phyloP scores from a whole-genome alignment of 2,888 invertebrate species.

The Clivina fossor region DNA sequence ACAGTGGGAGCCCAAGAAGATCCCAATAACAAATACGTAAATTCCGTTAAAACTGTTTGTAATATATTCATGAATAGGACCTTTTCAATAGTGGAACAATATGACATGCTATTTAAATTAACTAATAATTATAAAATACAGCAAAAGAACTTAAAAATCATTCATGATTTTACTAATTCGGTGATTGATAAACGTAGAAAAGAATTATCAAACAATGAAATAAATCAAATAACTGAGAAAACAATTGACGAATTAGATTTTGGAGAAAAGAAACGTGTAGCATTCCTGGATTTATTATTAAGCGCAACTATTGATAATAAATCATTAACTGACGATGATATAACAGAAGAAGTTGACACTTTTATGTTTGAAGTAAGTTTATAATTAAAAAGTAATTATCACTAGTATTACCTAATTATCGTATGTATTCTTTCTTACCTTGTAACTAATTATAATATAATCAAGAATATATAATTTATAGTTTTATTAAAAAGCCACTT shows the following conservation, averaged over 20 bases:
- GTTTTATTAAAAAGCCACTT: too few species aligned
- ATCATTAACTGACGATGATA: conserved; percentile 60
- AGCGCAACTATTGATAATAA: conserved; percentile 62
- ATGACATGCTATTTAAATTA: conserved; percentile 55
- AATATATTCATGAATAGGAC: conserved; percentile 45
- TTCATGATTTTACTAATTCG: conserved; percentile 59
- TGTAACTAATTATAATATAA: too few species aligned
- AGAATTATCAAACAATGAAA: conserved; percentile 22
- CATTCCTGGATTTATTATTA: conserved; percentile 67
- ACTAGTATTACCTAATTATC: too few species aligned
- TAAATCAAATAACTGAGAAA: conserved; percentile 25
- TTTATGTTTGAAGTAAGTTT: conserved; percentile 72
- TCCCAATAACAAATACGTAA: conserved; percentile 69
- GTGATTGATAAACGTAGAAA: conserved; percentile 57
- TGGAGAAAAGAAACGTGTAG: conserved; percentile 63
- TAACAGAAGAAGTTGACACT: conserved; percentile 70
- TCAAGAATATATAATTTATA: too few species aligned
- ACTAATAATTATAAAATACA: conserved; percentile 62
- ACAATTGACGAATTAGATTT: conserved; percentile 41
- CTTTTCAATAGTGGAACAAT: conserved; percentile 55
- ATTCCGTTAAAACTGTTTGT: conserved; percentile 63
- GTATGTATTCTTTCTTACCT: too few species aligned
- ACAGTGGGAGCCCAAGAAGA: conserved; percentile 70
- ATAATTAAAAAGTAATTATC: too few species aligned
- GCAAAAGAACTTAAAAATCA: conserved; percentile 52